phyloP scores from a whole-genome alignment of 1,140 invertebrate genomes.

The Drosophila tristis region DNA sequence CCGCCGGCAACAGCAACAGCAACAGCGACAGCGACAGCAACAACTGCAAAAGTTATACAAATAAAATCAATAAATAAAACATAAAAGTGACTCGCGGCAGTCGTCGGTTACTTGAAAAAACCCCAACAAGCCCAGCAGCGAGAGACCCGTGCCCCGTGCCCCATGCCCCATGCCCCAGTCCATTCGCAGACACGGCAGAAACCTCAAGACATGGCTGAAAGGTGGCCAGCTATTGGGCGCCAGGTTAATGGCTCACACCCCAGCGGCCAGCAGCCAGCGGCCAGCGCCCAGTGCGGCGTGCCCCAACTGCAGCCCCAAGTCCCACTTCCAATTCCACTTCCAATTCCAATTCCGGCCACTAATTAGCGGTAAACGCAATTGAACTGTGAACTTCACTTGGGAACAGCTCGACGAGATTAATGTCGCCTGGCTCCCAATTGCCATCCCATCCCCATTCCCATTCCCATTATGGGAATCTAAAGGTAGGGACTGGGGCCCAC shows the following conservation, averaged over 20 bases:
- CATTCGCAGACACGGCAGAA: slow-evolving; percentile 4
- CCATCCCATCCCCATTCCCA: slow-evolving; percentile 6
- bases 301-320: neutral
- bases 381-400: slow-evolving; percentile 67
- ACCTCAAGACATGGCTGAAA: slow-evolving; percentile 6
- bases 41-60: slow-evolving; percentile 44
- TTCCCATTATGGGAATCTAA: too few relatives aligned
- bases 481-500: too few relatives aligned
- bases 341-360: slow-evolving; percentile 19
- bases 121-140: slow-evolving; percentile 22
- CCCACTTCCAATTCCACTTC: slow-evolving; percentile 2
- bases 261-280: slow-evolving; percentile 1
- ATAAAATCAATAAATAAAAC: slow-evolving; percentile 81
- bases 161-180: too few relatives aligned
- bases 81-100: slow-evolving; percentile 68
- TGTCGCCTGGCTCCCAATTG: neutral
- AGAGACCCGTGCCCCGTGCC: neutral
- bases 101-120: slow-evolving; percentile 65
- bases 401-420: neutral
- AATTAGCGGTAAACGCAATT: slow-evolving; percentile 74
- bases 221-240: slow-evolving; percentile 31
- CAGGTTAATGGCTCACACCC: slow-evolving; percentile 29
- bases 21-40: slow-evolving; percentile 12
- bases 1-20: slow-evolving; percentile 25
- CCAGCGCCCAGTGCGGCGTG: neutral